Base-by-base conservation (phyloP, 2,113 vertebrate genomes). In the Phocoena sinus region DNA sequence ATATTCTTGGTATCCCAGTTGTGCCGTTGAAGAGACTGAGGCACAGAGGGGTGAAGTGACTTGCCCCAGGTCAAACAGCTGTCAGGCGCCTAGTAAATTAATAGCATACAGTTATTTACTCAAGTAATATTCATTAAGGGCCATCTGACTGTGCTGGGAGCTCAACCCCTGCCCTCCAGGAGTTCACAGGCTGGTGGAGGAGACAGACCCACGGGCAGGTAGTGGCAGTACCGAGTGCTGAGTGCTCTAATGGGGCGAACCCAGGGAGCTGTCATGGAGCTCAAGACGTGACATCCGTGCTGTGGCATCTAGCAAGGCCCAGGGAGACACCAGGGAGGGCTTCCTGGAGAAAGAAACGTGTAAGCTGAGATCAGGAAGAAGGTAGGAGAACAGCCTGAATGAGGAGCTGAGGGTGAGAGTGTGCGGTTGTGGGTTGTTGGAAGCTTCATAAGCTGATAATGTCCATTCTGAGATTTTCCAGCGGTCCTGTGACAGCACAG, bases 1-100 rank as follows among this genome's bases (percentile, higher is more conserved):
- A 41, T 2, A 23, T 28, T 80, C 50, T 91, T 56, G 23, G 28
- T 12, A 12, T 77, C 41, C n/a, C 31, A 6, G 10, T 7, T 63
- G 17, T 58, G 23, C 80, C 47, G 25, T n/a, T n/a, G 58, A 76
- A 50, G 26, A 89, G 62, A 94, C 15, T 1, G 67, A 86, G 67
- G 65, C 87, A 76, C 53, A 81, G 41, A 50, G 83, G 68, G 47
- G 14, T 20, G 12, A 94, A 56, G 77, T n/a, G 21, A 65, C 44
- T 62, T 62, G 47, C 12, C 53, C 20, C 47, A 44, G 60, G 31
- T 58, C 90, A 92, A 91, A 89, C 65, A 81, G 67, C 67, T 63
- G 50, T 23, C 58, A 28, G 23, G 4, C 56, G 20, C 38, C 23
- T 63, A 3, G 13, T 6, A 31, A 81, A 10, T 81, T 38, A 80